Evolutionary conservation across 2,113 vertebrate genomes (phyloP), one percentile per base, ranked within the genome.

Genomic region (Amblyopsis rosae): DNA sequence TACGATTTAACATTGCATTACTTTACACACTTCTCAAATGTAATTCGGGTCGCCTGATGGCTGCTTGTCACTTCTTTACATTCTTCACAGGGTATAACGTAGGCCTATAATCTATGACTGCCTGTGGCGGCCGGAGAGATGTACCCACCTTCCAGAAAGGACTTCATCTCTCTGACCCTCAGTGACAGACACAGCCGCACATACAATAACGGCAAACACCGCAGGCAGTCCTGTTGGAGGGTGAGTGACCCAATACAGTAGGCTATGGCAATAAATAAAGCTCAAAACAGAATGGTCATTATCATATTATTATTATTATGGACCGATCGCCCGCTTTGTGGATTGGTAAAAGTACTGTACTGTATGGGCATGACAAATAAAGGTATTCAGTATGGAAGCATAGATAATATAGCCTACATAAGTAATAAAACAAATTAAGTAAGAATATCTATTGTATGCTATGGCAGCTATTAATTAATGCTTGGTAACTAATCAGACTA

Each of bases 161-260:
- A 97, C 82, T 98, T 96, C 86, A 93, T 98, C 80, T 94, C 95
- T 61, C 86, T 98, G 86, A 95, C 94, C 0, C 91, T 98, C 75
- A 90, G 90, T 80, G 86, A 93, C 6, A 84, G 87, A 45, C 89
- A 91, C 74, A 85, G 84, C 45, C 83, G 83, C 63, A 57, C 86
- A 70, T 95, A 95, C 87, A 96, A 93, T 79, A 95, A 95, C 77
- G 93, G 89, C 82, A 97, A 95, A 77, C 93, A 94, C 81, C 88
- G 92, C 86, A 89, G 94, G 57, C 95, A 94, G 82, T 96, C 95
- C 41, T 99, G 94, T 85, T 96, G 94, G 96, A 91, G 96, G 95
- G 96, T 96, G 87, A 95, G 96, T 72, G 19, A 9, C 55, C 11
- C 17, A 15, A 19, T 15, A 9, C 45, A 3, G 12, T 13, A 26